Conservation (phyloP, 1,140 invertebrate genomes). For the Drosophila bipectinata region DNA sequence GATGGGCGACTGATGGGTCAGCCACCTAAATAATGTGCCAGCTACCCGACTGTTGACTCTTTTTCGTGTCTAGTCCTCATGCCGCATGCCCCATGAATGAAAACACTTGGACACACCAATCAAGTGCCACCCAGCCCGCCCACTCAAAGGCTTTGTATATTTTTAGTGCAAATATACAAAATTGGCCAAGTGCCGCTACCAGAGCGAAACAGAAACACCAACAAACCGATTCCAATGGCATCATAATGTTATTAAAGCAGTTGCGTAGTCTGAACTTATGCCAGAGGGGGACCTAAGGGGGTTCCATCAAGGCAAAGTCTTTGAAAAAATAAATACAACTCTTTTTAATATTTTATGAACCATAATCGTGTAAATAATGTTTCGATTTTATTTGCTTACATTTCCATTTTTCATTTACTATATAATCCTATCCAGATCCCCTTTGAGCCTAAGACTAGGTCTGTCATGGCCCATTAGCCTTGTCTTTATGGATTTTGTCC, state of each 20-base stretch:
- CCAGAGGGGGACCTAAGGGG: background rate
- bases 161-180: slow-evolving; percentile 75
- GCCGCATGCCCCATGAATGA: slow-evolving; percentile 55
- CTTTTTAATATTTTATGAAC: background rate
- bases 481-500: slow-evolving; percentile 74
- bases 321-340: slow-evolving; percentile 22
- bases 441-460: background rate
- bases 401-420: background rate
- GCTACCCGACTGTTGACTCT: slow-evolving; percentile 61
- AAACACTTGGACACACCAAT: slow-evolving; percentile 74
- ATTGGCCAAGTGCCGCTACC: slow-evolving; percentile 56
- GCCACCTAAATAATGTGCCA: slow-evolving; percentile 3
- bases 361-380: background rate
- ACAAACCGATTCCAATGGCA: slow-evolving; percentile 49
- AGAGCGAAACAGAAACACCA: slow-evolving; percentile 12
- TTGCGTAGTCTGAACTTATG: slow-evolving; percentile 15
- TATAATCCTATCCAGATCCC: background rate
- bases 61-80: slow-evolving; percentile 32
- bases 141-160: slow-evolving; percentile 55
- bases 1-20: slow-evolving; percentile 4
- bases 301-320: background rate
- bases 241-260: slow-evolving; percentile 67
- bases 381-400: too few relatives aligned
- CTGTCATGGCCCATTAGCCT: slow-evolving; percentile 71
- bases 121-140: slow-evolving; percentile 14